A percentile compares a stretch with the other conserved stretches of the same genome.
Evolutionary conservation across 1,140 invertebrate genomes (phyloP).

Genomic region (Teleogryllus occipitalis): DNA sequence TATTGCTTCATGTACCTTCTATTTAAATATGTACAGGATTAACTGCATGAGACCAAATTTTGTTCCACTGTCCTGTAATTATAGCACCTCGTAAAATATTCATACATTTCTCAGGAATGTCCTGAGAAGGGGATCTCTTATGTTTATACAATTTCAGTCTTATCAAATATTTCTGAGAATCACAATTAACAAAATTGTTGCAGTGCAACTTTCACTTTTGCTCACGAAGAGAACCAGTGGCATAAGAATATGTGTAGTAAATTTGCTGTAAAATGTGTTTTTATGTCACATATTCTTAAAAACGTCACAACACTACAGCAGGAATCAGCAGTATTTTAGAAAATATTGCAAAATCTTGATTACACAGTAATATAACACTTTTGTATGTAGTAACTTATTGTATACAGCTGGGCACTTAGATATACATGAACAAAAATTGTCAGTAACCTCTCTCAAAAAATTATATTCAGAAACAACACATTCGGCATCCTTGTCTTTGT

Average conservation of each 20-base stretch:
- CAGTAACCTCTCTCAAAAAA: neutral
- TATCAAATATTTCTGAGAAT: neutral
- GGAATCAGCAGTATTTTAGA: neutral
- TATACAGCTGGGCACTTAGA: constrained; percentile 5
- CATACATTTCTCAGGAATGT: neutral
- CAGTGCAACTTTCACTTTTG: neutral
- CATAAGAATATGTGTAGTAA: neutral
- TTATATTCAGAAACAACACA: constrained; percentile 3
- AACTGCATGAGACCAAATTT: neutral
- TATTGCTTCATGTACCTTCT: too few species aligned
- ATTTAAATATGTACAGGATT: too few species aligned
- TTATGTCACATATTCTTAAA: neutral
- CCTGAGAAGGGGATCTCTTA: neutral
- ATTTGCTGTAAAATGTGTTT: neutral
- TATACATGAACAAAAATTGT: neutral
- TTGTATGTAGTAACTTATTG: neutral
- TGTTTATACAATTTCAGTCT: neutral
- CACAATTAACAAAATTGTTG: neutral
- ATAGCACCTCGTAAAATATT: neutral
- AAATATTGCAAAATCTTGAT: neutral
- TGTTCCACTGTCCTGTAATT: neutral
- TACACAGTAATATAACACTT: neutral
- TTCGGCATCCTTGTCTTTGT: constrained; percentile 21
- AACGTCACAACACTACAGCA: neutral
- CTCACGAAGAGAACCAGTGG: neutral